These are phyloP conservation scores for Sceloporus undulatus DNA, from an alignment of 2,113 vertebrate species.

Conservation along the genomic window DNA sequence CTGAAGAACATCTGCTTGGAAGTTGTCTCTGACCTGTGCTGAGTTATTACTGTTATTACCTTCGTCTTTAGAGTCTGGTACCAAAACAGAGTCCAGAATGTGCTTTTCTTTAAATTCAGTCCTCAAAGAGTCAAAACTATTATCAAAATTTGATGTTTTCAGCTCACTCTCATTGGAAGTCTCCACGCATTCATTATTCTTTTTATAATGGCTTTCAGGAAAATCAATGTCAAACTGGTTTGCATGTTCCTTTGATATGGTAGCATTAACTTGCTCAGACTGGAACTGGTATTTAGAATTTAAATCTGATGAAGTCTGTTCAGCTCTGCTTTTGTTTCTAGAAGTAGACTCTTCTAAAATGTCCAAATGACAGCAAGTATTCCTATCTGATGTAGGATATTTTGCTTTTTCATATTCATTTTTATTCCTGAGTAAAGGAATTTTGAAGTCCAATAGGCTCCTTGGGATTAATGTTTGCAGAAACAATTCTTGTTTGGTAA, in stretches of 20 bases:
- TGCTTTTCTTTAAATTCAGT: constrained; percentile 38
- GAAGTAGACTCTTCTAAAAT: constrained; percentile 59
- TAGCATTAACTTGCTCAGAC: background rate
- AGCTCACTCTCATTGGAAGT: constrained; percentile 16
- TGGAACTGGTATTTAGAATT: constrained; percentile 43
- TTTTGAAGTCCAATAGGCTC: constrained; percentile 76
- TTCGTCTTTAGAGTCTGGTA: constrained; percentile 48
- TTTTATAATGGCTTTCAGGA: constrained; percentile 52
- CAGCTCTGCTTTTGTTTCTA: constrained; percentile 41
- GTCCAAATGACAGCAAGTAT: constrained; percentile 62
- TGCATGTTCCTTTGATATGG: background rate
- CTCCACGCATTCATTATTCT: constrained; percentile 8
- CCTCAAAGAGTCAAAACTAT: constrained; percentile 30
- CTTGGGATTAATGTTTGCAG: constrained; percentile 59
- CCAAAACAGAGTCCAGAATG: constrained; percentile 25
- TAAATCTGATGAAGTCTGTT: constrained; percentile 46
- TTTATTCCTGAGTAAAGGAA: constrained; percentile 76
- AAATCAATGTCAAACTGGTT: constrained; percentile 7
- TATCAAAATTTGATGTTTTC: constrained; percentile 47
- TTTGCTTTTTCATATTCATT: constrained; percentile 49
- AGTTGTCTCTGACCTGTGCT: constrained; percentile 46
- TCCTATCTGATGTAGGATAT: constrained; percentile 58
- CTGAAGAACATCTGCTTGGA: constrained; percentile 80
- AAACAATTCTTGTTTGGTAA: constrained; percentile 55
- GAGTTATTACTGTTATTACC: constrained; percentile 42